Evolutionary conservation across 2,797 vertebrate genomes (phyloP).

Genomic region (Mus spretus): DNA sequence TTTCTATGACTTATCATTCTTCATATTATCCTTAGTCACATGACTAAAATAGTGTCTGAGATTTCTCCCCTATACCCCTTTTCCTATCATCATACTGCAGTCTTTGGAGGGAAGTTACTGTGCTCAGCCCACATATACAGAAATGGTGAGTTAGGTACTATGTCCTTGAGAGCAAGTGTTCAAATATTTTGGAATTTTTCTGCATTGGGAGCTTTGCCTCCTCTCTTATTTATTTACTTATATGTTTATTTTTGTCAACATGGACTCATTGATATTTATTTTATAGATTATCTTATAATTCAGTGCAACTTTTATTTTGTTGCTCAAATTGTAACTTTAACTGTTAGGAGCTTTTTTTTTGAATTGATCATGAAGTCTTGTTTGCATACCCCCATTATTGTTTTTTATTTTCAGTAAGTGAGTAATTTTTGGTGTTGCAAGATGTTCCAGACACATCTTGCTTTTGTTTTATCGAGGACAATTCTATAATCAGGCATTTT

Average conservation of each 20-base stretch:
- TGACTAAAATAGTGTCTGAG: conserved; percentile 27
- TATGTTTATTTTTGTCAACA: conserved; percentile 58
- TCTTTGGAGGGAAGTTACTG: conserved; percentile 55
- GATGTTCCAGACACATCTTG: conserved; percentile 53
- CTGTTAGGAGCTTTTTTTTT: conserved; percentile 7
- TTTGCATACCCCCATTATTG: neutral
- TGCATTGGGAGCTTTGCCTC: conserved; percentile 37
- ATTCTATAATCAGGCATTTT: conserved; percentile 47
- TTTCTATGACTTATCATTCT: conserved; percentile 28
- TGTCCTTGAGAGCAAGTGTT: conserved; percentile 7
- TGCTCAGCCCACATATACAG: neutral
- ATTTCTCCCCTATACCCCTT: neutral
- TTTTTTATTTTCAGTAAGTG: conserved; percentile 42
- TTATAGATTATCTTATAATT: conserved; percentile 58
- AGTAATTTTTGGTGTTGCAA: conserved; percentile 41
- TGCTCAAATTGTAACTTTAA: conserved; percentile 23
- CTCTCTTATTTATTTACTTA: conserved; percentile 69
- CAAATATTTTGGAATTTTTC: conserved; percentile 61
- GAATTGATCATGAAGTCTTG: conserved; percentile 6
- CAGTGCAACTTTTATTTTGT: conserved; percentile 56
- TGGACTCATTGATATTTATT: conserved; percentile 68
- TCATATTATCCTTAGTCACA: conserved; percentile 35
- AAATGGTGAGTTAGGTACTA: conserved; percentile 20
- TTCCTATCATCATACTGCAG: neutral
- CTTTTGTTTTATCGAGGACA: neutral